These are phyloP conservation scores for Addax nasomaculatus DNA, from an alignment of 2,113 vertebrate genomes.

Conservation along the genomic window DNA sequence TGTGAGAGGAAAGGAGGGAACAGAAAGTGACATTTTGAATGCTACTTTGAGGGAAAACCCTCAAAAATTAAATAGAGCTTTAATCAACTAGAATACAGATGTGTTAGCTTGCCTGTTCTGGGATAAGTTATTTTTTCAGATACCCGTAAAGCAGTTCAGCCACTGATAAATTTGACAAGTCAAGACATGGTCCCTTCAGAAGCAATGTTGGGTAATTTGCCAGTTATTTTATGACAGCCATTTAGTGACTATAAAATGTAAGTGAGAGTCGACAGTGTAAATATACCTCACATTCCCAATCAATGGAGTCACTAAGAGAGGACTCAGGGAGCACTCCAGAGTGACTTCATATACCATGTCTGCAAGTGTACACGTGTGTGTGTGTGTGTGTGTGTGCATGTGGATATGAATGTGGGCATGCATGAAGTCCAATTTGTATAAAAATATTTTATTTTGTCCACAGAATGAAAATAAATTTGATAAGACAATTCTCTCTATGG, in stretches of 20 bases:
- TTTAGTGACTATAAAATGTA: conserved; percentile 1
- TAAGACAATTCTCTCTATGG: neutral
- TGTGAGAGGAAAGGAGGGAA: neutral
- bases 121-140: conserved; percentile 26
- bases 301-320: neutral
- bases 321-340: neutral
- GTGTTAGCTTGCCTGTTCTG: neutral
- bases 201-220: conserved; percentile 19
- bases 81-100: conserved; percentile 33
- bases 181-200: conserved; percentile 35
- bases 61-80: conserved; percentile 33
- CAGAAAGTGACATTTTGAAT: neutral
- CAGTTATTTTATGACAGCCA: conserved; percentile 22
- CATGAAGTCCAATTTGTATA: neutral
- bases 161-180: conserved; percentile 47
- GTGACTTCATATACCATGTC: rapidly evolving
- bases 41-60: neutral
- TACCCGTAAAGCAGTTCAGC: neutral
- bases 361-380: neutral
- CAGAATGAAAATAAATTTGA: neutral
- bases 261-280: neutral
- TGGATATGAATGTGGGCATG: neutral
- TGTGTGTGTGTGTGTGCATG: neutral
- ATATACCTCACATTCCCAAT: neutral
- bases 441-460: neutral